Evolutionary conservation across 30 jellyfish, hydroid and myxozoan genomes (phyloP), one percentile per base, ranked within the genome.

Genomic region (Aurelia aurita): DNA sequence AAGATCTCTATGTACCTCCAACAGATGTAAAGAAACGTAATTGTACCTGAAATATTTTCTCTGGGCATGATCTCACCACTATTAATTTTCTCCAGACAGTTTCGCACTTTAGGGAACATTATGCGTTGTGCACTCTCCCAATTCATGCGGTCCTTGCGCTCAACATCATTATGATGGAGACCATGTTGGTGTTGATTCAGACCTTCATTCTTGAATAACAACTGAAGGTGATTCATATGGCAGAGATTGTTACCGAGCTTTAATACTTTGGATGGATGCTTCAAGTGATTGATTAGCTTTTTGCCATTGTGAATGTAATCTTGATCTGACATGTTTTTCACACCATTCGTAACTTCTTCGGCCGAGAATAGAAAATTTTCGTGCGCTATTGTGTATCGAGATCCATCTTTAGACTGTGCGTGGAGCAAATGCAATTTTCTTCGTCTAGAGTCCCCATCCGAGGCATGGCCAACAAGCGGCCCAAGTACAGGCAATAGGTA

Each of bases 401-500:
- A 47, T 47, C 59, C 59, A 47, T 47, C 59, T 47, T 47, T 47
- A 47, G 59, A 47, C 59, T 8, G 59, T 8, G 59, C 59, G 10
- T 47, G 59, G 10, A 8, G 59, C 13, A 47, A 16, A 47, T 47
- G 59, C 59, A 47, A 47, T 47, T 47, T 47, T 47, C 13, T 47
- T 16, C 59, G 59, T 47, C 59, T 47, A 47, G 59, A 47, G 59
- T 47, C 59, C 59, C 59, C 59, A 47, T 47, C 59, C 10, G 59
- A 47, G 10, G 59, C 59, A 47, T 47, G 59, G 59, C 59, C 59
- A 47, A 47, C 59, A 16, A 47, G 59, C 16, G 59, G 59, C 32
- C 87, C 87, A 49, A 74, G 82, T 15, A 72, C 79, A 72, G 73
- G 75, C 74, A 35, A 35, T 79, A 72, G 25, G 77, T 72, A 47